Percentiles rank a stretch among this genome's conserved stretches.
These are phyloP conservation scores for Chouioia cunea DNA, from an alignment of 2,888 invertebrate species.

Conservation along the genomic window DNA sequence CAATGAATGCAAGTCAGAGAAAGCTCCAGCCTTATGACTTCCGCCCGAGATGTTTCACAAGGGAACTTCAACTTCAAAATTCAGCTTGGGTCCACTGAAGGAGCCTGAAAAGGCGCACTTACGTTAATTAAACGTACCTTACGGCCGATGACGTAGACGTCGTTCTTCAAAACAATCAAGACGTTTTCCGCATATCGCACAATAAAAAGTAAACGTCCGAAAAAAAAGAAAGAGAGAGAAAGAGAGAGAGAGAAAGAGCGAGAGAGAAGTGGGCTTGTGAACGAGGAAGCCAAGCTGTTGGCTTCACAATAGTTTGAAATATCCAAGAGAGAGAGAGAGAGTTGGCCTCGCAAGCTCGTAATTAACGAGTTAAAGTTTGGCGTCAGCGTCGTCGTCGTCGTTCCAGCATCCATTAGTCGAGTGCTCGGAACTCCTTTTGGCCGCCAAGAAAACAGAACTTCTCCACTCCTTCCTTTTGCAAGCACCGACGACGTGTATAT, in stretches of 20 bases:
- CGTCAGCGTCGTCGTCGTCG: constrained; percentile 50
- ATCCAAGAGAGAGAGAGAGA: constrained; percentile 57
- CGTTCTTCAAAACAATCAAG: too few species aligned
- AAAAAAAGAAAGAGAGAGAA: not conserved
- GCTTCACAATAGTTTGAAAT: constrained; percentile 69
- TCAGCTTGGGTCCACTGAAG: too few species aligned
- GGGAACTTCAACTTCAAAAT: too few species aligned
- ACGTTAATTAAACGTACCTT: too few species aligned
- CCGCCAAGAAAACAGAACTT: constrained; percentile 61
- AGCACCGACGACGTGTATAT: constrained; percentile 28
- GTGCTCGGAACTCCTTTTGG: constrained; percentile 64
- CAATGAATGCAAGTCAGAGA: too few species aligned
- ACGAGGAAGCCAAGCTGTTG: constrained; percentile 52
- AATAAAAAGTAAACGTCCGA: constrained; percentile 11
- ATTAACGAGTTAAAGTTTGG: constrained; percentile 70
- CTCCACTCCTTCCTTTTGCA: constrained; percentile 45
- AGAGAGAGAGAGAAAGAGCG: constrained; percentile 15
- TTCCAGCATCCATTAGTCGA: constrained; percentile 68
- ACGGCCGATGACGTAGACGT: too few species aligned
- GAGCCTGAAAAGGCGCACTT: too few species aligned
- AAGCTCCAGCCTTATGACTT: too few species aligned
- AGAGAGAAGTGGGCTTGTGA: not conserved
- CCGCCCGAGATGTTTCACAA: too few species aligned
- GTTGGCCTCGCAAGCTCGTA: constrained; percentile 66
- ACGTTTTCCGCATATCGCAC: too few species aligned